Evolutionary conservation across 2,888 invertebrate species (phyloP), one percentile per base, ranked within the genome.

Genomic region (Netelia virgata): DNA sequence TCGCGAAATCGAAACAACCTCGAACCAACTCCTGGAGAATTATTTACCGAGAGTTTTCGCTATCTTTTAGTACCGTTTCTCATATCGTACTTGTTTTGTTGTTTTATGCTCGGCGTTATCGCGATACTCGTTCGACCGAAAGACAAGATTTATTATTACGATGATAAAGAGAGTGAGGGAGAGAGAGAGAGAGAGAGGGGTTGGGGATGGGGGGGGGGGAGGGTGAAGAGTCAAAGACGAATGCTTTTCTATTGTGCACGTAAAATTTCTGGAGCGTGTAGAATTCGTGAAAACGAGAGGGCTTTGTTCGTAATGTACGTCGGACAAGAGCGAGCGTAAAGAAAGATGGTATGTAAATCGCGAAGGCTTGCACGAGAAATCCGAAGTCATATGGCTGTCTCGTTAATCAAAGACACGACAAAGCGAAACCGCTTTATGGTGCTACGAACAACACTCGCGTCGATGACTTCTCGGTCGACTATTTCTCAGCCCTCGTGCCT

Each of bases 71-170:
- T 47, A 47, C 11, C 16, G 55, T 81, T 75, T 23, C 28, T 57
- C 59, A 5, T 70, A 81, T 75, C 61, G 6, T 36, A 36, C 36
- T 8, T 55, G 16, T 11, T 70, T 70, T 64, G 64, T 76, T 70
- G 57, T 70, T 69, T 70, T 64, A 57, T 18, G 18, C 70, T 64
- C 28, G 23, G 8, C 43, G 82, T 57, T 70, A 82, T 70, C 82
- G 63, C 75, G 28, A 55, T 36, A 43, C 28, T 36, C 10, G 16
- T 72, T 43, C 16, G 43, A 36, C 9, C n/a, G 10, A n/a, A 47
- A 6, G 63, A 5, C 14, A 64, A 64, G 55, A 70, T 70, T 70
- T 76, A 82, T 76, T 76, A 70, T 57, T 0, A 41, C 69, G 18
- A 9, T 14, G 18, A 68, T 6, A 18, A 36, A 36, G 5, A 36